Conservation (phyloP, 2,797 vertebrate genomes). For the Premnoplex brunnescens region DNA sequence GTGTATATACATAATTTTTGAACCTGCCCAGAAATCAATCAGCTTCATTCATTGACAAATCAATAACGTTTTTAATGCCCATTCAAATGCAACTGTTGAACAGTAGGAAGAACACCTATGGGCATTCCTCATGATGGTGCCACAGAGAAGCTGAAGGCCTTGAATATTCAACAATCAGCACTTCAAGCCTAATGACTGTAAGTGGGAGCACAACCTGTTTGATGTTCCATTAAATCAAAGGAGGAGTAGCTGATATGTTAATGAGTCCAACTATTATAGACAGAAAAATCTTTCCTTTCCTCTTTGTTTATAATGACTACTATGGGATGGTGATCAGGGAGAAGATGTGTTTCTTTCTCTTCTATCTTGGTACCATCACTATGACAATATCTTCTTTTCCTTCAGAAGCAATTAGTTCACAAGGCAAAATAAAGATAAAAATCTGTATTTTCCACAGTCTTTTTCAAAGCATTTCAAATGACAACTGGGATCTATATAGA, state of each 20-base stretch:
- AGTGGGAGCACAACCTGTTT: background rate
- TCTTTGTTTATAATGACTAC: background rate
- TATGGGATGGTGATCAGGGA: background rate
- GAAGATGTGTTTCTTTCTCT: background rate
- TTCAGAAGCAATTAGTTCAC: background rate
- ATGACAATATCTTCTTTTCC: background rate
- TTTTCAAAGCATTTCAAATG: background rate
- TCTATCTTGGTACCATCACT: background rate
- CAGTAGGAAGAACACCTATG: background rate
- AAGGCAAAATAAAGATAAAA: background rate
- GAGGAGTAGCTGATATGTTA: background rate
- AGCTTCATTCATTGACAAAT: background rate
- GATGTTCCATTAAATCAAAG: background rate
- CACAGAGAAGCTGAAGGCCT: background rate
- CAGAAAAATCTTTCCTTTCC: background rate
- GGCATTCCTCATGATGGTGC: accelerated
- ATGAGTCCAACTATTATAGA: background rate
- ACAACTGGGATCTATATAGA: background rate
- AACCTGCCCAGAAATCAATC: background rate
- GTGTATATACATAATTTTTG: background rate
- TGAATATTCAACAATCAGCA: background rate
- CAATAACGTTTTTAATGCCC: background rate
- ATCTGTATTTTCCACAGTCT: background rate
- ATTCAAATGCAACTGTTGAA: background rate
- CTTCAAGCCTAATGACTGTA: background rate